phyloP scores from a whole-genome alignment of 1,140 invertebrate species.

The Sitophilus oryzae region DNA sequence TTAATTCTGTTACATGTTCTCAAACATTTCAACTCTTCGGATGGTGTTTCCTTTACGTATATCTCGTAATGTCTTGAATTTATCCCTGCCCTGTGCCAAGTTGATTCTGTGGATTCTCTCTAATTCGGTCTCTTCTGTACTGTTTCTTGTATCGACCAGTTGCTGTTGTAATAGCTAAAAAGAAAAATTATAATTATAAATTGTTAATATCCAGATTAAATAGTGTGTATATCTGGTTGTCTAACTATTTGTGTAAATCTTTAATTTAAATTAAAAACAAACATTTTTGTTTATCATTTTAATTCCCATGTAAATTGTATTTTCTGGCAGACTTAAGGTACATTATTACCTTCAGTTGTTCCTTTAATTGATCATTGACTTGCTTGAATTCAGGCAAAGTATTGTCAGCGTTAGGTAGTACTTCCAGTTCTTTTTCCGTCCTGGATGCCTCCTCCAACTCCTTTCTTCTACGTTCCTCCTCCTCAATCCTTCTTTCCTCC shows the following conservation, averaged over 20 bases:
- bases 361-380: conserved; percentile 36
- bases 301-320: too few relatives aligned
- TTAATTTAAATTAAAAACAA: neutral
- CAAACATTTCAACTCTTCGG: conserved; percentile 41
- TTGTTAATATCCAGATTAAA: too few relatives aligned
- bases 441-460: conserved; percentile 18
- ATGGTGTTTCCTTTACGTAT: conserved; percentile 41
- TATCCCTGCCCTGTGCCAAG: conserved; percentile 37
- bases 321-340: neutral
- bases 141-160: conserved; percentile 30
- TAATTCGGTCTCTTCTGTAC: conserved; percentile 34
- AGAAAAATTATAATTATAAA: too few relatives aligned
- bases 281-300: neutral
- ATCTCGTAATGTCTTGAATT: conserved; percentile 40
- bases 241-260: neutral
- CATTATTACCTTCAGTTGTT: conserved; percentile 37
- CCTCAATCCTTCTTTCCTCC: conserved; percentile 26
- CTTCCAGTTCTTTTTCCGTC: conserved; percentile 32
- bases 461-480: conserved; percentile 27
- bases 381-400: conserved; percentile 35
- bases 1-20: conserved; percentile 34
- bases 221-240: too few relatives aligned
- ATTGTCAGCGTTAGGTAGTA: conserved; percentile 34
- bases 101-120: conserved; percentile 43
- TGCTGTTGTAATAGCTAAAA: conserved; percentile 32